Percentiles rank a stretch among this genome's conserved stretches.
These are phyloP conservation scores for Spinus olivaceus DNA, from an alignment of 2,797 vertebrate species.

Conservation along the genomic window DNA sequence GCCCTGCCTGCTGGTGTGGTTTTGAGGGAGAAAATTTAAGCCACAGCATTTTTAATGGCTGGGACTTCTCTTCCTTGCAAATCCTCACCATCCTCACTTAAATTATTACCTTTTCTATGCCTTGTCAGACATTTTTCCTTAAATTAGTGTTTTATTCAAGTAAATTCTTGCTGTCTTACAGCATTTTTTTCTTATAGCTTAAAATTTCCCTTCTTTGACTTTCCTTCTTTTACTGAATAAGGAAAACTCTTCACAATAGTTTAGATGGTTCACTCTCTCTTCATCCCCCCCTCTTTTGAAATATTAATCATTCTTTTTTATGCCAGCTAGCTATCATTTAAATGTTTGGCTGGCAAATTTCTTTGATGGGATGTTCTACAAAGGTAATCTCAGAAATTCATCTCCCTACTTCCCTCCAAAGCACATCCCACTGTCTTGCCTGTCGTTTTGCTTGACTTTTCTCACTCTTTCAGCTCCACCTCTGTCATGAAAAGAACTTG, in stretches of 20 bases:
- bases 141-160: neutral
- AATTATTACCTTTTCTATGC: neutral
- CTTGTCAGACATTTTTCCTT: neutral
- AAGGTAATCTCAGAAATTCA: neutral
- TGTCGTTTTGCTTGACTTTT: neutral
- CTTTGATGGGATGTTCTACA: neutral
- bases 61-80: neutral
- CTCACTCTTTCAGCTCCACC: neutral
- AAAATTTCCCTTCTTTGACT: neutral
- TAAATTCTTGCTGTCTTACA: fast-evolving
- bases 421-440: neutral
- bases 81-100: too few species aligned
- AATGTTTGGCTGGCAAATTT: neutral
- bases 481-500: neutral
- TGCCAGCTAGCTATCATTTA: neutral
- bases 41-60: neutral
- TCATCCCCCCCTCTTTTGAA: neutral
- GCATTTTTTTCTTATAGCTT: neutral
- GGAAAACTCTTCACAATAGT: neutral
- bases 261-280: neutral
- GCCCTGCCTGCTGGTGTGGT: neutral
- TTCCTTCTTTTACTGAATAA: neutral
- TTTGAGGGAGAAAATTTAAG: neutral
- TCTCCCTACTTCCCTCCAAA: neutral
- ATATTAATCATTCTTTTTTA: neutral